These are phyloP conservation scores for Chaitophorus viminalis DNA, from an alignment of 2,888 invertebrate genomes.

Conservation along the genomic window DNA sequence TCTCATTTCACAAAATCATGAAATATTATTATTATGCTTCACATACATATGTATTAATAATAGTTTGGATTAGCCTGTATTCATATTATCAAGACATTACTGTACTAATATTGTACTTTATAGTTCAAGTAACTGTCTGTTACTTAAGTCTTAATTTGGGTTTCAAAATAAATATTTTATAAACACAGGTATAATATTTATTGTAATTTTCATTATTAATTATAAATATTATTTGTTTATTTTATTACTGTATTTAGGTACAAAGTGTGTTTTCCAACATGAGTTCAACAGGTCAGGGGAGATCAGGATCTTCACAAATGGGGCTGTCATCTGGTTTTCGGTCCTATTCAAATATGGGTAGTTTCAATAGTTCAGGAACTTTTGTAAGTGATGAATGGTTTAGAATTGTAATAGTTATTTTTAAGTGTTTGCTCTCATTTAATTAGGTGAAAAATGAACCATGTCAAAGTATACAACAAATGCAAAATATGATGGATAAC, in stretches of 20 bases:
- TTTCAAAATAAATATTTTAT: background rate
- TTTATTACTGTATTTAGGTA: conserved; percentile 16
- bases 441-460: conserved; percentile 46
- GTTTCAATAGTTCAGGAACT: conserved; percentile 45
- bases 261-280: conserved; percentile 55
- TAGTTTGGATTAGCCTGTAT: too few species aligned
- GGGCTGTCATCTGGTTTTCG: conserved; percentile 47
- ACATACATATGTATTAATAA: too few species aligned
- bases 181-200: background rate
- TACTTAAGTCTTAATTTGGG: background rate
- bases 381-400: conserved; percentile 18
- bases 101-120: too few species aligned
- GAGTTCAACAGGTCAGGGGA: conserved; percentile 28
- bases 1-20: too few species aligned
- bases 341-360: conserved; percentile 42
- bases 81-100: too few species aligned
- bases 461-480: conserved; percentile 48
- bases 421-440: background rate
- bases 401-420: background rate
- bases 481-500: conserved; percentile 36
- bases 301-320: conserved; percentile 21
- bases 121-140: background rate
- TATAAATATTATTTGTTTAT: background rate
- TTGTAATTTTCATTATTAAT: too few species aligned
- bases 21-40: too few species aligned